phyloP scores from a whole-genome alignment of 1,140 invertebrate genomes.

The Antheraea mylitta region DNA sequence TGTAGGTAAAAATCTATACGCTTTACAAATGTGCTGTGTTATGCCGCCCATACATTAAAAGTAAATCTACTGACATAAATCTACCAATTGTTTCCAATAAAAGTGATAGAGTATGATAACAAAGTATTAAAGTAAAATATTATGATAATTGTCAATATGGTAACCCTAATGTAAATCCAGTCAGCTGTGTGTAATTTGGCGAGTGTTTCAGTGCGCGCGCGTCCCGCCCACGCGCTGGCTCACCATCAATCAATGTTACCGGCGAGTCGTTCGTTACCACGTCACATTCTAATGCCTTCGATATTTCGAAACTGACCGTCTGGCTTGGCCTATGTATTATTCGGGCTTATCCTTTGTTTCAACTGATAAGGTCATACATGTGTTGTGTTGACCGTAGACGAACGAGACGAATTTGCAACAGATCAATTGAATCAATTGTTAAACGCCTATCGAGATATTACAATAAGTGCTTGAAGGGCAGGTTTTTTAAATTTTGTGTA shows the following conservation, averaged over 20 bases:
- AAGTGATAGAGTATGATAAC: too few relatives aligned
- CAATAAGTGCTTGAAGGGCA: not conserved
- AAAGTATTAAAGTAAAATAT: too few relatives aligned
- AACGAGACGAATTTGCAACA: not conserved
- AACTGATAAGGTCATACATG: slow-evolving; percentile 26
- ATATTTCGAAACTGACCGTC: slow-evolving; percentile 60
- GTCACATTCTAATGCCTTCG: slow-evolving; percentile 64
- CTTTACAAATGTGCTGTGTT: too few relatives aligned
- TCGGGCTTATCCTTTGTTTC: slow-evolving; percentile 39
- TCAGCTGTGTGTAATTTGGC: slow-evolving; percentile 57
- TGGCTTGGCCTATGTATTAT: slow-evolving; percentile 35
- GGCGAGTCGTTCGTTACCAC: slow-evolving; percentile 59
- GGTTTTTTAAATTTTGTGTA: not conserved
- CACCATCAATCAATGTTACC: slow-evolving; percentile 59
- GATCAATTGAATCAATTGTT: not conserved
- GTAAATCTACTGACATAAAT: too few relatives aligned
- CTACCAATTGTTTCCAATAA: too few relatives aligned
- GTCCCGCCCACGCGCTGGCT: slow-evolving; percentile 47
- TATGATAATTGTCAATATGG: not conserved
- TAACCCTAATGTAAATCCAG: slow-evolving; percentile 6
- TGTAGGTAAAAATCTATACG: too few relatives aligned
- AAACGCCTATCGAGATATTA: not conserved
- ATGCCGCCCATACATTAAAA: too few relatives aligned
- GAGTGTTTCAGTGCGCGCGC: slow-evolving; percentile 54
- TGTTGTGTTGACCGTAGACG: not conserved